Base-by-base conservation (phyloP, 2,113 vertebrate genomes). In the Dicerorhinus sumatrensis region DNA sequence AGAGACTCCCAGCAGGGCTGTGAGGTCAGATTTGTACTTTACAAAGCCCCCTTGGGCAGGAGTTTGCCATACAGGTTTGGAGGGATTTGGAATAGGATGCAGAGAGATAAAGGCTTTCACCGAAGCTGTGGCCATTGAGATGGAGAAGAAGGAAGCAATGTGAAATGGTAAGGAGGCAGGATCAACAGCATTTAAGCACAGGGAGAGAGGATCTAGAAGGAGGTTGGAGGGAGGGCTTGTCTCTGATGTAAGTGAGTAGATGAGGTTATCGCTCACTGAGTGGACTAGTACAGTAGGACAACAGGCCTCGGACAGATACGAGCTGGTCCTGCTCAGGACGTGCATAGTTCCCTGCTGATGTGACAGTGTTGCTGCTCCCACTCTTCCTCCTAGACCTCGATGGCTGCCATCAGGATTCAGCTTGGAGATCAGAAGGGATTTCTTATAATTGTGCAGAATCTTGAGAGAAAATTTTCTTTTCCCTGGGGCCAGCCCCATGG, bases 401-500 rank as follows among this genome's bases (percentile, higher is more conserved):
- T 72, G 79, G 48, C 46, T 42, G 58, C 58, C 11, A 6, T 80
- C 88, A 89, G n/a, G 27, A 70, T 21, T 77, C 85, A 76, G 60
- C 56, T 65, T 82, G 39, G 36, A 75, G 62, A 92, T 36, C 48
- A 73, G 60, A 73, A 94, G 31, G 11, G 63, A 56, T 73, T 90
- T 89, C 95, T 92, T 91, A 33, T 13, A 54, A 60, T 60, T 89
- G 69, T 58, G 17, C 20, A 94, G 69, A 86, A 77, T 56, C 75
- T 85, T 60, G 12, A 51, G 16, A 72, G 56, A 77, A 29, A 75
- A 13, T 48, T 58, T 69, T 58, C 36, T 80, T 58, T 56, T 60
- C 14, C 36, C 6, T 42, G 42, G 42, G 42, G 42, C 42, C 5
- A 5, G 42, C 42, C 42, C 42, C 42, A 42, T 42, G 42, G 42